phyloP scores from a whole-genome alignment of 2,113 vertebrate genomes.

The Campylomormyrus tamandua region DNA sequence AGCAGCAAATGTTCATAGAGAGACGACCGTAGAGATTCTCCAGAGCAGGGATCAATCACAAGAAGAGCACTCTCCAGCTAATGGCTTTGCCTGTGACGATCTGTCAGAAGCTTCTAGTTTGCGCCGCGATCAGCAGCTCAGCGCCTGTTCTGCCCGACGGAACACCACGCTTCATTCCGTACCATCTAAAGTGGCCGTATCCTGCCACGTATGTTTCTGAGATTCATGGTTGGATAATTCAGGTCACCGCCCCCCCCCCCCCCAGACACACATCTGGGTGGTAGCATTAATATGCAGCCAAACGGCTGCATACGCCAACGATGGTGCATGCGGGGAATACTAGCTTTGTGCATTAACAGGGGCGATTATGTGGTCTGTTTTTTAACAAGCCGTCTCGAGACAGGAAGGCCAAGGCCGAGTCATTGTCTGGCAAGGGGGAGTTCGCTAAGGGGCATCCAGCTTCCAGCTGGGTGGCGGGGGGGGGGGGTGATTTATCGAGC shows the following conservation, averaged over 20 bases:
- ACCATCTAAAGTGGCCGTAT: background rate
- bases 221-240: constrained; percentile 28
- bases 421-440: constrained; percentile 3
- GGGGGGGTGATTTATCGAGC: background rate
- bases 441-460: background rate
- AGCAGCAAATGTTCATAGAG: background rate
- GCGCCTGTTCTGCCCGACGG: too few species aligned
- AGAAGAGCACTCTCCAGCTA: background rate
- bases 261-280: constrained; percentile 39
- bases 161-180: too few species aligned
- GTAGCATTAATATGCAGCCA: constrained; percentile 44
- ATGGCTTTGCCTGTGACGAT: too few species aligned
- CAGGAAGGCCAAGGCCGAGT: constrained; percentile 22
- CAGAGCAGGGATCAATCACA: background rate
- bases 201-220: background rate
- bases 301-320: constrained; percentile 33
- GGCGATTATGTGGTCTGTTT: constrained; percentile 43
- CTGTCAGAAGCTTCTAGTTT: too few species aligned
- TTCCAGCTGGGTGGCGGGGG: background rate
- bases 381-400: constrained; percentile 39
- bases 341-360: constrained; percentile 46
- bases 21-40: background rate
- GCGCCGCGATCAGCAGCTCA: background rate
- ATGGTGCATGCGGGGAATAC: constrained; percentile 36
- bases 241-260: constrained; percentile 47